These are phyloP conservation scores for Tetrao urogallus DNA, from an alignment of 2,113 vertebrate genomes.

Conservation along the genomic window DNA sequence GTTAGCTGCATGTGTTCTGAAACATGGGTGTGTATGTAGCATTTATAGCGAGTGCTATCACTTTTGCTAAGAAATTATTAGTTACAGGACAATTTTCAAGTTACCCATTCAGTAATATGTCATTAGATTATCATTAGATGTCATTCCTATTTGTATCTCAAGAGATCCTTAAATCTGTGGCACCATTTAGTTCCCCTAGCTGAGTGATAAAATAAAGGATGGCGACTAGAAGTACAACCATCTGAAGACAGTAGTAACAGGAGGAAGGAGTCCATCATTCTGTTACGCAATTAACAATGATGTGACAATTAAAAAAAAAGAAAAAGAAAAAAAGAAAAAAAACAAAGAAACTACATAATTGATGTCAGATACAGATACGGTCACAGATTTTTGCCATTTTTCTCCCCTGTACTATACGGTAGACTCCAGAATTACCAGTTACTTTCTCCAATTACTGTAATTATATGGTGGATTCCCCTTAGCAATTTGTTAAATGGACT, in stretches of 20 bases:
- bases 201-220: neutral
- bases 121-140: neutral
- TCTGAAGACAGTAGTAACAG: neutral
- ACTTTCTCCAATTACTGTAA: neutral
- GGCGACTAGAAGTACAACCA: neutral
- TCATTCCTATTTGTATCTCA: neutral
- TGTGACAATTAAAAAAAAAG: neutral
- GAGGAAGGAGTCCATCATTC: neutral
- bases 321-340: neutral
- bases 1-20: neutral
- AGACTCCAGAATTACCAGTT: neutral
- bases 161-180: neutral
- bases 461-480: neutral
- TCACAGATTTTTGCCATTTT: neutral
- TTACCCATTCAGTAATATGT: neutral
- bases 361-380: neutral
- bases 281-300: neutral
- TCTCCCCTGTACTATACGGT: neutral
- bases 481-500: constrained; percentile 14
- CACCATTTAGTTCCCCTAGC: neutral
- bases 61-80: neutral
- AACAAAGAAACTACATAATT: neutral
- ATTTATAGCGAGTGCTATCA: neutral
- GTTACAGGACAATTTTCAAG: neutral
- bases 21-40: neutral